Base-by-base conservation (phyloP, 2,113 vertebrate species). In the Miniopterus natalensis region DNA sequence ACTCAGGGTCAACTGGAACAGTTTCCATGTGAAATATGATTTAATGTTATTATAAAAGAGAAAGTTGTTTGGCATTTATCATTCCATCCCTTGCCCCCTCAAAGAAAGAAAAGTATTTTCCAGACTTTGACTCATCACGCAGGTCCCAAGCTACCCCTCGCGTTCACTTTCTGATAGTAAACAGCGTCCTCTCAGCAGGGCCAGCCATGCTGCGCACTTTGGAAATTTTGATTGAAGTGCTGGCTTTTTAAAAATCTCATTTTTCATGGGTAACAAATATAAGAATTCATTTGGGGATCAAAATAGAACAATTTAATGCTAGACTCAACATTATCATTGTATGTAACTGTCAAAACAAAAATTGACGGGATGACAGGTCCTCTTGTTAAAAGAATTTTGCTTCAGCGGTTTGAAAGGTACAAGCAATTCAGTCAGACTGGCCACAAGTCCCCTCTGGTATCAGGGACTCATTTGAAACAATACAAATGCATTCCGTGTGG, bases 271-370 rank as follows among this genome's bases (percentile, higher is more conserved):
- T 95, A 96, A 96, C 79, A 93, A 97, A 97, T 92, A 96, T 68
- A 93, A 97, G 53, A 88, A 94, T 97, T 98, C 57, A n/a, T 96
- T 96, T 97, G 71, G 77, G 74, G 36, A 96, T 97, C 75, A 97
- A 97, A 98, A 97, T 65, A 97, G 71, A 73, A 18, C 65, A 65
- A 71, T 98, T 97, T 91, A 68, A 84, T 96, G 95, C 95, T 96
- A 96, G 66, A 80, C 78, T 84, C 91, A 87, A 97, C 95, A 45
- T 97, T 96, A 96, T 95, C n/a, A 70, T 96, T 98, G 97, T 96
- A 93, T 68, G 78, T 93, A 98, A 81, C 96, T 98, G 97, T 98
- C 98, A 98, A 97, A 98, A 98, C 92, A 98, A 97, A 94, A 96
- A 97, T 95, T 95, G 83, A 93, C 78, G 90, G 71, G 71, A 96